Base-by-base conservation (phyloP, 1,140 invertebrate genomes). In the Papilio glaucus region DNA sequence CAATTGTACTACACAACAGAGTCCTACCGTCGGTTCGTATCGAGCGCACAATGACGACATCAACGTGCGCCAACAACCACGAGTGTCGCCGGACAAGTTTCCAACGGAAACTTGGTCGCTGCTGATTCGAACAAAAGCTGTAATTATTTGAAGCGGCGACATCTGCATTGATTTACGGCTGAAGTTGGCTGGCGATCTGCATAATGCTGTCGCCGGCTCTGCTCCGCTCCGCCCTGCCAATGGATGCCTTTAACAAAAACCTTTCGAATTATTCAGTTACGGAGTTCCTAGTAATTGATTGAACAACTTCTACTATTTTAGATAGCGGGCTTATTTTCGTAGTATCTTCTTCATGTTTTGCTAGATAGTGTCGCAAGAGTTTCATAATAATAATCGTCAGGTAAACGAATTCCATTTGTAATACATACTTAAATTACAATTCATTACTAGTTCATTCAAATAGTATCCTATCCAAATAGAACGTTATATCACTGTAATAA, bases 81-180 rank as follows among this genome's bases (percentile, higher is more conserved):
- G 9, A 53, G 9, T 24, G 9, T 53, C 49, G 10, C 49, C 49
- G 49, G 49, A 53, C 49, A 53, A 53, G 18, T 53, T 53, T 26
- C 8, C 21, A 41, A 24, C 49, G 12, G 24, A 72, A 72, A 67
- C 65, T n/a, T 53, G 69, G 39, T 60, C 69, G 65, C 62, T 71
- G 73, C 41, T 57, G 33, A 74, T 74, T 70, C 57, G 62, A 74
- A 74, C 72, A 77, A 75, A 77, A 74, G 63, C 49, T 72, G 70
- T 76, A 77, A 79, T 79, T 82, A 77, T 79, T 79, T 76, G 63
- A 73, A 76, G 76, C 60, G 67, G 70, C 60, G 80, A 74, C 80
- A 69, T 67, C 61, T 63, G 61, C 61, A 63, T 63, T 63, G 61
- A 63, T 63, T 63, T 63, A 63, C 61, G 37, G 15, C 33, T 38